Percentiles rank a stretch among this genome's conserved stretches.
Evolutionary conservation across 2,888 invertebrate genomes (phyloP).

Genomic region (Empis stercorea): DNA sequence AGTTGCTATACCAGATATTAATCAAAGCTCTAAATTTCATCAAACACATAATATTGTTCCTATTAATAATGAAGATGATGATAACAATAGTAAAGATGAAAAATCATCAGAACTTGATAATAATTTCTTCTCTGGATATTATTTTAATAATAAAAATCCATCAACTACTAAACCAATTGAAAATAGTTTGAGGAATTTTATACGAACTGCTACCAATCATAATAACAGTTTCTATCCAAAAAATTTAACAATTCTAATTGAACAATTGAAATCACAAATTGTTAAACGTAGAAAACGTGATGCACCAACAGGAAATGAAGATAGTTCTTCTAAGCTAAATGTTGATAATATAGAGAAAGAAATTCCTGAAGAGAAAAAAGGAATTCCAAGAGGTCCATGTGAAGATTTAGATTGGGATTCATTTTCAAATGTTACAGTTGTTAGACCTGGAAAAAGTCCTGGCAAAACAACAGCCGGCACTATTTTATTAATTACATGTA

Average conservation of each 20-base stretch:
- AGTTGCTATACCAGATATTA: constrained; percentile 22
- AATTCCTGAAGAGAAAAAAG: constrained; percentile 6
- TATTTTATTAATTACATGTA: constrained; percentile 60
- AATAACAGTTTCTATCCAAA: background rate
- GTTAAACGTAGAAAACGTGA: constrained; percentile 22
- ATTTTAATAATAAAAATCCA: background rate
- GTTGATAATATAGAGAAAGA: constrained; percentile 4
- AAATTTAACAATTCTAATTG: constrained; percentile 19
- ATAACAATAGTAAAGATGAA: constrained; percentile 1
- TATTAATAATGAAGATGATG: constrained; percentile 5
- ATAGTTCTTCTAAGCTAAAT: background rate
- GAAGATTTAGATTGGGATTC: constrained; percentile 37
- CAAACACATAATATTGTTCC: background rate
- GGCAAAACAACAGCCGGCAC: constrained; percentile 64
- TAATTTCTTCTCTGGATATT: constrained; percentile 7
- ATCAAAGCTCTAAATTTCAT: constrained; percentile 14
- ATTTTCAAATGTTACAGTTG: constrained; percentile 45
- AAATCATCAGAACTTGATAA: constrained; percentile 6
- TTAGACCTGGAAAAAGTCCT: constrained; percentile 56
- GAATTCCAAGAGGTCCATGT: constrained; percentile 47
- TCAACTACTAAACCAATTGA: background rate
- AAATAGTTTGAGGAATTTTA: background rate
- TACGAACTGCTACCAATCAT: constrained; percentile 3
- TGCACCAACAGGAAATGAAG: constrained; percentile 4
- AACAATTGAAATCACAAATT: constrained; percentile 29